These are phyloP conservation scores for Caenorhabditis becei DNA, from an alignment of 2,888 invertebrate species.

Conservation along the genomic window DNA sequence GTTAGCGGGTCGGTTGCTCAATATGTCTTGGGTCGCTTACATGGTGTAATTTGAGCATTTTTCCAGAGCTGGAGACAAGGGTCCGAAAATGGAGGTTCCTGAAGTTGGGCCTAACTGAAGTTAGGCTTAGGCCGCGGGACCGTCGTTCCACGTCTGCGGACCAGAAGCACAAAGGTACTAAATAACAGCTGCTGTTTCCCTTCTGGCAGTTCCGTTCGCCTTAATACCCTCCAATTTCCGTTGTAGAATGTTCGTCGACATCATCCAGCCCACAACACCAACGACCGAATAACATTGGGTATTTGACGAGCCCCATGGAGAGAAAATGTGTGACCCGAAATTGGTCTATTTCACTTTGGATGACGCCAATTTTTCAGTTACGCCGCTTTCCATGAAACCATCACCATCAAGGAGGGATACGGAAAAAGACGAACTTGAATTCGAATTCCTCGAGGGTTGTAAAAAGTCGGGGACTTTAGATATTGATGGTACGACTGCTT, in stretches of 20 bases:
- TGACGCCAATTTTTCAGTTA: slow-evolving; percentile 45
- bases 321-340: slow-evolving; percentile 49
- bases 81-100: slow-evolving; percentile 65
- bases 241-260: slow-evolving; percentile 62
- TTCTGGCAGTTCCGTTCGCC: background rate
- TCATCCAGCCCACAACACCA: slow-evolving; percentile 61
- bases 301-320: slow-evolving; percentile 64
- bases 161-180: slow-evolving; percentile 54
- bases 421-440: slow-evolving; percentile 57
- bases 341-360: slow-evolving; percentile 13
- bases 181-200: slow-evolving; percentile 4
- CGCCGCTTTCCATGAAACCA: slow-evolving; percentile 60
- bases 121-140: slow-evolving; percentile 44
- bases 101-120: slow-evolving; percentile 63
- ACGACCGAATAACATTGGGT: slow-evolving; percentile 62
- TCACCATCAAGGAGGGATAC: slow-evolving; percentile 62
- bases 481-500: slow-evolving; percentile 39
- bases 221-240: slow-evolving; percentile 17
- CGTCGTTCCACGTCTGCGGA: slow-evolving; percentile 60
- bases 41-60: slow-evolving; percentile 29
- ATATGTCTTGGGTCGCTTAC: slow-evolving; percentile 12
- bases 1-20: slow-evolving; percentile 18
- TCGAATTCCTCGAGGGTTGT: slow-evolving; percentile 50
- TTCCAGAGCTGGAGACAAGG: slow-evolving; percentile 65
- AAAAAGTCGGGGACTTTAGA: slow-evolving; percentile 53